These are phyloP conservation scores for Euschistus heros DNA, from an alignment of 1,140 invertebrate species.

Conservation along the genomic window DNA sequence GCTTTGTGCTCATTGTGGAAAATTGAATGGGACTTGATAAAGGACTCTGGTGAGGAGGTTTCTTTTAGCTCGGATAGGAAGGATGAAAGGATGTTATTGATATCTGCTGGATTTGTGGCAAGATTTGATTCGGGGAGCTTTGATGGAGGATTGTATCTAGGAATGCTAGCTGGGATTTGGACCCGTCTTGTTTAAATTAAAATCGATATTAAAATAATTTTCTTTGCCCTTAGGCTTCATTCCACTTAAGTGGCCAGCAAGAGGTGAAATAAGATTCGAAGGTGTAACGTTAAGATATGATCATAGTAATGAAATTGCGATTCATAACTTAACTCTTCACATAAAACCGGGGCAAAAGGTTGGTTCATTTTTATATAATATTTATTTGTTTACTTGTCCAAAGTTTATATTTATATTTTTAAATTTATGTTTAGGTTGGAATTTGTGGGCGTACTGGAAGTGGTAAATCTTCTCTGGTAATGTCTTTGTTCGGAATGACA, in stretches of 20 bases:
- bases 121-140: too few species aligned
- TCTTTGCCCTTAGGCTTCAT: slow-evolving; percentile 33
- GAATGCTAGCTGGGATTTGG: too few species aligned
- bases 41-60: too few species aligned
- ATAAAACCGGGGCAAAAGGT: slow-evolving; percentile 58
- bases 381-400: not conserved
- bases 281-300: slow-evolving; percentile 56
- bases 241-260: slow-evolving; percentile 51
- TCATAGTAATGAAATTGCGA: slow-evolving; percentile 45
- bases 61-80: too few species aligned
- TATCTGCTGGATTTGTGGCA: too few species aligned
- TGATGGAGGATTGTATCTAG: too few species aligned
- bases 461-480: slow-evolving; percentile 63
- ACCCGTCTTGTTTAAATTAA: too few species aligned
- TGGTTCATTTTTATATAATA: slow-evolving; percentile 6
- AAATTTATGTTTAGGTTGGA: slow-evolving; percentile 45
- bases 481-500: slow-evolving; percentile 56
- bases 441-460: slow-evolving; percentile 70
- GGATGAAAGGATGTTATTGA: too few species aligned
- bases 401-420: not conserved
- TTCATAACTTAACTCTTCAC: slow-evolving; percentile 49
- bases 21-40: too few species aligned
- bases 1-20: too few species aligned
- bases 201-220: too few species aligned
- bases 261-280: slow-evolving; percentile 58